Evolutionary conservation across 2,797 vertebrate species (phyloP).

Genomic region (Hyperoplus immaculatus): DNA sequence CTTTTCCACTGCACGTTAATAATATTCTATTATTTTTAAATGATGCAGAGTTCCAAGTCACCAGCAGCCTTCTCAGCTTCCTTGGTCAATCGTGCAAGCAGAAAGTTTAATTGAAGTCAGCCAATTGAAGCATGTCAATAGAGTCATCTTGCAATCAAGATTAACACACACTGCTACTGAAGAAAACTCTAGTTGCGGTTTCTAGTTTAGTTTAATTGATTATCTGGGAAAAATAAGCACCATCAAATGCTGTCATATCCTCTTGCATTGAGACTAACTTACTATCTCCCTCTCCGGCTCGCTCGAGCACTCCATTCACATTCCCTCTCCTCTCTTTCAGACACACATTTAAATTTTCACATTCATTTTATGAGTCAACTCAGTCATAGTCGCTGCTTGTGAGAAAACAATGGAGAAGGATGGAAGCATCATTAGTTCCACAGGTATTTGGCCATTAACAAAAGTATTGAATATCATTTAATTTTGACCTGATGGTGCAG

Average conservation of each 20-base stretch:
- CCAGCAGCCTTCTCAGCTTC: conserved; percentile 25
- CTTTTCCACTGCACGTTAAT: neutral
- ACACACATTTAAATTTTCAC: conserved; percentile 43
- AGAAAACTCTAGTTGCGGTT: conserved; percentile 25
- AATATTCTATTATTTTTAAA: conserved; percentile 25
- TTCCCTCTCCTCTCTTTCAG: neutral
- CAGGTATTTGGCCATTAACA: neutral
- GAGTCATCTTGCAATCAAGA: conserved; percentile 48
- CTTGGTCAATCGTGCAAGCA: conserved; percentile 1
- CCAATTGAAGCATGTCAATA: conserved; percentile 37
- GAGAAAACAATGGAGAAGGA: conserved; percentile 28
- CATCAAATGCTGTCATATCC: conserved; percentile 18
- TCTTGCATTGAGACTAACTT: conserved; percentile 22
- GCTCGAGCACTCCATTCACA: conserved; percentile 18
- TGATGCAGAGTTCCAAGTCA: conserved; percentile 21
- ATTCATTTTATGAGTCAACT: conserved; percentile 43
- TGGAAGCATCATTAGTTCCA: neutral
- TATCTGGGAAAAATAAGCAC: conserved; percentile 14
- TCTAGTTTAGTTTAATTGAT: conserved; percentile 42
- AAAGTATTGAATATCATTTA: neutral
- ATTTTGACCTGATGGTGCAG: neutral
- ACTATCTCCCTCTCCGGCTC: conserved; percentile 17
- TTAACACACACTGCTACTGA: conserved; percentile 19
- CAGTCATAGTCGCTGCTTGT: conserved; percentile 37
- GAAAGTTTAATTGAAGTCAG: conserved; percentile 11